Evolutionary conservation across 2,113 vertebrate genomes (phyloP).

Genomic region (Platichthys stellatus): DNA sequence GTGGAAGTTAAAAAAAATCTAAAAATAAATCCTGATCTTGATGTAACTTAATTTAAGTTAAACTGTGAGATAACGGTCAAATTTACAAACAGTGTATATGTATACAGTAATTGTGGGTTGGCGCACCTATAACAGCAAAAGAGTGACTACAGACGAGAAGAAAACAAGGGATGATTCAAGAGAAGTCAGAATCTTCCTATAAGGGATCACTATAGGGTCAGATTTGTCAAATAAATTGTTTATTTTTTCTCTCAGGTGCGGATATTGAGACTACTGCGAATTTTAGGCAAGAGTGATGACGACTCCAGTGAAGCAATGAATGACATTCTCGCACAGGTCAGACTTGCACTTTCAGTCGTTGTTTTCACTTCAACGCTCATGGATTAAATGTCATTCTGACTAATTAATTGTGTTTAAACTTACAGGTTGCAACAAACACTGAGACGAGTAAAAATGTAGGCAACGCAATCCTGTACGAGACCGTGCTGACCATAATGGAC

Average conservation of each 20-base stretch:
- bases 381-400: slow-evolving; percentile 4
- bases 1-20: neutral
- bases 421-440: slow-evolving; percentile 97
- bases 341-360: slow-evolving; percentile 11
- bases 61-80: neutral
- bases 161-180: neutral
- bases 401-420: neutral
- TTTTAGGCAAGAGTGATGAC: slow-evolving; percentile 96
- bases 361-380: neutral
- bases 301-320: slow-evolving; percentile 99
- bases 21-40: neutral
- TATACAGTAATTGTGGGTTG: too few species aligned
- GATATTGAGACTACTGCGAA: slow-evolving; percentile 97
- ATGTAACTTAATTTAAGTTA: neutral
- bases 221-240: neutral
- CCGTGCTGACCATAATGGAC: slow-evolving; percentile 99
- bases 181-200: neutral
- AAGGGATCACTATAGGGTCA: too few species aligned
- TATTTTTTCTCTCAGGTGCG: slow-evolving; percentile 85
- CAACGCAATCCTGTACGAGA: slow-evolving; percentile 99
- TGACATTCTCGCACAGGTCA: slow-evolving; percentile 99
- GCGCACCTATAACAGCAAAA: neutral
- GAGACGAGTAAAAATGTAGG: slow-evolving; percentile 99
- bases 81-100: neutral
- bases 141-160: neutral